Evolutionary conservation across 1,140 invertebrate species (phyloP), one percentile per base, ranked within the genome.

Genomic region (Drosophila pseudoananassae): DNA sequence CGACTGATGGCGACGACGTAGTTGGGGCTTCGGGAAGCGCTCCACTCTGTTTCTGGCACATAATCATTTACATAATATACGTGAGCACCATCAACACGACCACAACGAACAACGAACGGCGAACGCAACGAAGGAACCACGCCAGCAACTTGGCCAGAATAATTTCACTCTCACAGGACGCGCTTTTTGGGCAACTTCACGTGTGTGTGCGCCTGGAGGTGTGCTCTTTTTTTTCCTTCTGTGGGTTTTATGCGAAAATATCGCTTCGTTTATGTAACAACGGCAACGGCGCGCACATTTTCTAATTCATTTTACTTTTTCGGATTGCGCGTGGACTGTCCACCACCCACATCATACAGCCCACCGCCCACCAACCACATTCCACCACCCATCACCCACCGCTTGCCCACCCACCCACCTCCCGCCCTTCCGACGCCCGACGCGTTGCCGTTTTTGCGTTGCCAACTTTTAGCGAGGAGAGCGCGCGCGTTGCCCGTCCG

Each of bases 1-100:
- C 46, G 65, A 64, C 31, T 55, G 59, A 63, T 17, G 64, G 78
- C 76, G 71, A 73, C 50, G 72, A 75, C 50, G 51, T 40, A 46
- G 64, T 43, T 49, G 57, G 69, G 71, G 46, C 71, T 66, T 75
- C 71, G 71, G 54, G 46, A 75, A 47, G 29, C 60, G 73, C 59
- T 63, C 70, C 64, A 68, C 59, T 63, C 70, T 59, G 74, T 70
- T 75, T 59, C 54, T 66, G 82, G 65, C 83, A 88, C 82, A 88
- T 83, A 88, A 87, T 87, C 80, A 87, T 87, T 87, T 87, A 87
- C 82, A 87, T 87, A 87, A 87, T 87, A 87, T 87, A 87, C 78
- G 75, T 82, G 82, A 71, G 82, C 82, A 71, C 82, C 79, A 85
- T 81, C 72, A 76, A 55, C 73, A 68, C 71, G 61, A 52, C 61